Evolutionary conservation across 30 jellyfish, hydroid and myxozoan species (phyloP).

Genomic region (Aurelia aurita): DNA sequence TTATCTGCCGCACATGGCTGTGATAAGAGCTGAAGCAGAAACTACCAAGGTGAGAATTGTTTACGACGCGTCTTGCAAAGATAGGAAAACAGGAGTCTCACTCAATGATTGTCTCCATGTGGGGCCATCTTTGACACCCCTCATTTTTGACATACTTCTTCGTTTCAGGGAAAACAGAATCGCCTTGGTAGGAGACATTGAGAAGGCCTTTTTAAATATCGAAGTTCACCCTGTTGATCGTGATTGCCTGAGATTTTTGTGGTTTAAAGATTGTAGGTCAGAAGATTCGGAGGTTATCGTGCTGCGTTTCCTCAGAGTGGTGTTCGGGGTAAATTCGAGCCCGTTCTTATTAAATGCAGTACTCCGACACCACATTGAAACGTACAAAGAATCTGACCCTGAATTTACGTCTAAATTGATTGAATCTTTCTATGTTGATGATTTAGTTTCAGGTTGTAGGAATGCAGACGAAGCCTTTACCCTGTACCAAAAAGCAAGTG

Average conservation of each 20-base stretch:
- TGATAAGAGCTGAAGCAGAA: slow-evolving; percentile 42
- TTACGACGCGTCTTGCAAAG: slow-evolving; percentile 49
- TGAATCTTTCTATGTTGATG: slow-evolving; percentile 17
- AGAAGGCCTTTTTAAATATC: slow-evolving; percentile 40
- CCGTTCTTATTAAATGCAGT: slow-evolving; percentile 30
- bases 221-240: slow-evolving; percentile 52
- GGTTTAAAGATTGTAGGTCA: slow-evolving; percentile 4
- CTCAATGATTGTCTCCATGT: slow-evolving; percentile 48
- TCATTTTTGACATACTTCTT: slow-evolving; percentile 34
- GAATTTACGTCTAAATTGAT: not conserved
- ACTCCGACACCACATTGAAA: slow-evolving; percentile 20
- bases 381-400: slow-evolving; percentile 28
- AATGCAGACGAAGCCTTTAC: slow-evolving; percentile 20
- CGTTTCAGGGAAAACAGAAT: slow-evolving; percentile 17
- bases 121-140: slow-evolving; percentile 46
- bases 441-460: slow-evolving; percentile 33
- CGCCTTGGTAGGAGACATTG: slow-evolving; percentile 40
- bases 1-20: slow-evolving; percentile 35
- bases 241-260: slow-evolving; percentile 62
- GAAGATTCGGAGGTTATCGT: slow-evolving; percentile 13
- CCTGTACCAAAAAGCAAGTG: slow-evolving; percentile 38
- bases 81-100: slow-evolving; percentile 22
- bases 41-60: slow-evolving; percentile 51
- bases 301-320: slow-evolving; percentile 6
- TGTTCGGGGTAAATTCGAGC: not conserved